Evolutionary conservation across 64 coral and sea anemone species (phyloP).

Genomic region (Porites lutea): DNA sequence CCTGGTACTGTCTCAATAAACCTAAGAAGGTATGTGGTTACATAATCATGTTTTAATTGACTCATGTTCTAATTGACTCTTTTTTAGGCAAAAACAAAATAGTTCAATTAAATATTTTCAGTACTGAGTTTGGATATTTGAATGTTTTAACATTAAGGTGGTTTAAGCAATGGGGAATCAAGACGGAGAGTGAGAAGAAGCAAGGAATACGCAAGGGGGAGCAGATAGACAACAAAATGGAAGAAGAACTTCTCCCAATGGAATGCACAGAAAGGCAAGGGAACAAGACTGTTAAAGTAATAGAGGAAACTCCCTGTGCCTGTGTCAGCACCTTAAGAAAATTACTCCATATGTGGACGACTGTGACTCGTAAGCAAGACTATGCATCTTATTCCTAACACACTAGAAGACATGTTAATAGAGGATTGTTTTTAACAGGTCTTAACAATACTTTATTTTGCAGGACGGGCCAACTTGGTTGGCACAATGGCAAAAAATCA

Average conservation of each 20-base stretch:
- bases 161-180: constrained; percentile 68
- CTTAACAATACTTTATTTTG: not conserved
- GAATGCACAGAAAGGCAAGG: constrained; percentile 32
- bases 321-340: constrained; percentile 29
- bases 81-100: too few species aligned
- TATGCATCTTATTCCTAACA: not conserved
- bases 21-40: too few species aligned
- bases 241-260: constrained; percentile 39
- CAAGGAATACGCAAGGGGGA: constrained; percentile 37
- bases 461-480: constrained; percentile 35
- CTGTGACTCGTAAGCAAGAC: constrained; percentile 3
- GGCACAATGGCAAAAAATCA: constrained; percentile 35
- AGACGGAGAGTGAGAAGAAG: constrained; percentile 65
- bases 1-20: constrained; percentile 26
- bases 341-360: constrained; percentile 19
- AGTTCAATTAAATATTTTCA: too few species aligned
- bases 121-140: too few species aligned
- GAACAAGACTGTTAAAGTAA: constrained; percentile 24
- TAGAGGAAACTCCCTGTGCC: constrained; percentile 48
- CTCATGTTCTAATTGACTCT: too few species aligned
- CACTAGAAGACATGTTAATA: not conserved
- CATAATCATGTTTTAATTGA: too few species aligned
- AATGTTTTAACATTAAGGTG: not conserved
- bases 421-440: not conserved
- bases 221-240: constrained; percentile 21